Conservation (phyloP, 2,797 vertebrate genomes). For the Enteromius thamalakanensis region DNA sequence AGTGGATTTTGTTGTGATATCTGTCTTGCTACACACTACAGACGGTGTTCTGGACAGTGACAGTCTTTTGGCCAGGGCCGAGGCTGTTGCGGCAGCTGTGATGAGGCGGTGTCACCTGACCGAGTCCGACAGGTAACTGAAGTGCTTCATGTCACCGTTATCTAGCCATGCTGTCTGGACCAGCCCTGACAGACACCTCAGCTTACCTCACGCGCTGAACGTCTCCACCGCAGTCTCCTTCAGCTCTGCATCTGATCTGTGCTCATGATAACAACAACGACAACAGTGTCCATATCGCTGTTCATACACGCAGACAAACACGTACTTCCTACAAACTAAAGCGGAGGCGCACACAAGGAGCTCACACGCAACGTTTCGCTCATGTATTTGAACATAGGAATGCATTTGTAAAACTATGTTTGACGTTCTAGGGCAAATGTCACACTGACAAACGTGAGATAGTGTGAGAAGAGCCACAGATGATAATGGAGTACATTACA, state of each 20-base stretch:
- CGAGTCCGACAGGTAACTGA: conserved; percentile 68
- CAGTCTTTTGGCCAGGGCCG: conserved; percentile 1
- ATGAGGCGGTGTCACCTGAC: conserved; percentile 80
- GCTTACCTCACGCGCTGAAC: conserved; percentile 51
- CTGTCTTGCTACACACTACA: neutral
- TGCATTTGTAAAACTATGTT: neutral
- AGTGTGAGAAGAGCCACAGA: conserved; percentile 6
- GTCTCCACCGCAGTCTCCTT: neutral
- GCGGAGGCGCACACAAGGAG: neutral
- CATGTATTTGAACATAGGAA: neutral
- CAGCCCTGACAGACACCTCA: conserved; percentile 66
- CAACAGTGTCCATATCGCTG: conserved; percentile 9
- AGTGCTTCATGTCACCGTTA: conserved; percentile 71
- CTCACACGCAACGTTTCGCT: neutral
- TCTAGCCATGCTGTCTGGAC: conserved; percentile 67
- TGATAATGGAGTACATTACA: neutral
- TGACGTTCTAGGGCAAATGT: conserved; percentile 4
- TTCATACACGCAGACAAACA: conserved; percentile 28
- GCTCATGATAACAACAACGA: conserved; percentile 6
- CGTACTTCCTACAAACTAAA: neutral
- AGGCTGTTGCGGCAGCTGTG: conserved; percentile 38
- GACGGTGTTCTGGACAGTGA: conserved; percentile 5
- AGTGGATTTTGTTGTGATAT: neutral
- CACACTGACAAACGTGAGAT: neutral
- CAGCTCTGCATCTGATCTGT: neutral